phyloP scores from a whole-genome alignment of 2,888 invertebrate genomes.

The Pyrocoelia pectoralis region DNA sequence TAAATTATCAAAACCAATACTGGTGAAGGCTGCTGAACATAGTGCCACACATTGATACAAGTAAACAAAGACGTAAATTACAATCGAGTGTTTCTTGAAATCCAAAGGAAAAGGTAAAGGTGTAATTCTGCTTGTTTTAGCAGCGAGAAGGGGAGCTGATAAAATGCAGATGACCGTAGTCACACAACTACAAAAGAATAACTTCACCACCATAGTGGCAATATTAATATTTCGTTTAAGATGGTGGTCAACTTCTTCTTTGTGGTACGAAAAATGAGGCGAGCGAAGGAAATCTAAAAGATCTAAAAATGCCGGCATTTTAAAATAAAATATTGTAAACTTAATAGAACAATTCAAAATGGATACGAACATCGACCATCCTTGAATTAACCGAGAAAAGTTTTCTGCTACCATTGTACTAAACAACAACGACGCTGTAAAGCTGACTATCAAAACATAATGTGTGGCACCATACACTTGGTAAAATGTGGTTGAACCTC shows the following conservation, averaged over 20 bases:
- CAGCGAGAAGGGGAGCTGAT: constrained; percentile 6
- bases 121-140: constrained; percentile 5
- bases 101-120: constrained; percentile 23
- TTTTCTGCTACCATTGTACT: constrained; percentile 13
- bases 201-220: constrained; percentile 11
- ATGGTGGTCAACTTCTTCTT: constrained; percentile 15
- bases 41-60: constrained; percentile 25
- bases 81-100: constrained; percentile 7
- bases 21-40: constrained; percentile 40
- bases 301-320: constrained; percentile 20
- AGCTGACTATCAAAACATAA: constrained; percentile 6
- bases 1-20: constrained; percentile 46
- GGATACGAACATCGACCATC: constrained; percentile 20
- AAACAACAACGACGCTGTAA: constrained; percentile 13
- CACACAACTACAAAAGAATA: constrained; percentile 24
- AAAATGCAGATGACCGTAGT: constrained; percentile 19
- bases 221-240: constrained; percentile 16
- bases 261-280: constrained; percentile 24
- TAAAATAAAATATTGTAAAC: constrained; percentile 22
- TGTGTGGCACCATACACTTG: constrained; percentile 14
- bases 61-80: constrained; percentile 17
- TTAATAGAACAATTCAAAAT: constrained; percentile 25
- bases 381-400: constrained; percentile 22
- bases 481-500: constrained; percentile 10
- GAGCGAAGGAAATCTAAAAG: constrained; percentile 24